phyloP scores from a whole-genome alignment of 2,888 invertebrate species.

The Agrotis ipsilon region DNA sequence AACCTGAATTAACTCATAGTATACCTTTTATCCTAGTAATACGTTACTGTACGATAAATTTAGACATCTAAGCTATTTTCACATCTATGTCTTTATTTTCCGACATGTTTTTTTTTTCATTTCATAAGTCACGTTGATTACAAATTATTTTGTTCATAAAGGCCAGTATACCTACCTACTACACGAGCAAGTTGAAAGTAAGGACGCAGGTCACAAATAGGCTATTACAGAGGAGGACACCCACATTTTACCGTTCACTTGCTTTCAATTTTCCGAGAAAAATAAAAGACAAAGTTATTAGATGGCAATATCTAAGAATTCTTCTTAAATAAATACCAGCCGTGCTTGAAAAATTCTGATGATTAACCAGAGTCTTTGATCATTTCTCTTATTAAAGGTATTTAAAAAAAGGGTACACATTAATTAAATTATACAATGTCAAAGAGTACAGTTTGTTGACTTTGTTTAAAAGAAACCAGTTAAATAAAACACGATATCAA shows the following conservation, averaged over 20 bases:
- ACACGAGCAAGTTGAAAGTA: constrained; percentile 15
- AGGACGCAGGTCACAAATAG: constrained; percentile 51
- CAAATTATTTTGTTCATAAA: constrained; percentile 22
- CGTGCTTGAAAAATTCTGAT: constrained; percentile 7
- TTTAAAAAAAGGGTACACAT: constrained; percentile 53
- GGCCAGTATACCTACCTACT: constrained; percentile 3
- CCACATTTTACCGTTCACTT: constrained; percentile 38
- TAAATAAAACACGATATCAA: constrained; percentile 63
- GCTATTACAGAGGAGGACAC: constrained; percentile 47
- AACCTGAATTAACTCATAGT: no score
- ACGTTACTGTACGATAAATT: no score
- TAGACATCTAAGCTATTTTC: no score
- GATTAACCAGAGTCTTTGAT: constrained; percentile 46
- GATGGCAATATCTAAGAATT: constrained; percentile 22
- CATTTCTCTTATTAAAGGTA: constrained; percentile 42
- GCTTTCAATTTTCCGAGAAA: constrained; percentile 46
- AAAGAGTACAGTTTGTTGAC: constrained; percentile 45
- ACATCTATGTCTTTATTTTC: no score
- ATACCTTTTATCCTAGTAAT: no score
- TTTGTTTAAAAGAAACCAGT: constrained; percentile 43
- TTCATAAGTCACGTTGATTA: background rate
- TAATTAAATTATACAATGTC: constrained; percentile 63
- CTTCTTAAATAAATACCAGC: constrained; percentile 11
- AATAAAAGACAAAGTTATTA: constrained; percentile 32
- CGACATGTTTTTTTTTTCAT: background rate